Evolutionary conservation across 2,888 invertebrate species (phyloP).

Genomic region (Monopis laevigella): DNA sequence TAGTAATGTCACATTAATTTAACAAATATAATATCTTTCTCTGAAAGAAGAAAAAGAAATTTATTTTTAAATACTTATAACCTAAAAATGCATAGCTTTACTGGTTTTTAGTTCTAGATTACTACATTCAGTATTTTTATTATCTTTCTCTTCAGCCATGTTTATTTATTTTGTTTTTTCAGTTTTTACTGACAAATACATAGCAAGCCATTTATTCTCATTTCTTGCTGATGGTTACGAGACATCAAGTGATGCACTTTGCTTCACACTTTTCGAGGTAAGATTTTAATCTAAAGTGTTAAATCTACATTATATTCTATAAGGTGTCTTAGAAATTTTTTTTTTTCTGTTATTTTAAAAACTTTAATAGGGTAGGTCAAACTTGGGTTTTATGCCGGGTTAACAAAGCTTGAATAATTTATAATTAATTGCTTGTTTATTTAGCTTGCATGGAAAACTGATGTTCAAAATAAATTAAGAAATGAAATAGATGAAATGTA

Average conservation of each 20-base stretch:
- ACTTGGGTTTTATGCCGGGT: no score
- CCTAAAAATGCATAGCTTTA: not conserved
- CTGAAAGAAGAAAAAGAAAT: not conserved
- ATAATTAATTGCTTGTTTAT: constrained; percentile 10
- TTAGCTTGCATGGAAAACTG: constrained; percentile 24
- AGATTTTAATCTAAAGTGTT: no score
- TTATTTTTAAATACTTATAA: not conserved
- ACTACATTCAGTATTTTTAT: not conserved
- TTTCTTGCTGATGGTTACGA: constrained; percentile 30
- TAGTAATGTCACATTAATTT: no score
- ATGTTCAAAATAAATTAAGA: constrained; percentile 26
- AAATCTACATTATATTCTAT: no score
- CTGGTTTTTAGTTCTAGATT: not conserved
- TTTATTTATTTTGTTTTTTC: constrained; percentile 14
- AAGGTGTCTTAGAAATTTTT: no score
- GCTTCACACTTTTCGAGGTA: constrained; percentile 24
- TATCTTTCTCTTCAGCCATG: no score
- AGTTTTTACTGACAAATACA: constrained; percentile 23
- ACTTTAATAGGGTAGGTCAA: no score
- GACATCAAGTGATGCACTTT: constrained; percentile 25
- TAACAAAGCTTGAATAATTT: no score
- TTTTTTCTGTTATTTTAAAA: no score
- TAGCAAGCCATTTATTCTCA: constrained; percentile 24
- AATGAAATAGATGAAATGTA: constrained; percentile 23
- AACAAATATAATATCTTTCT: no score